Conservation (phyloP, 1,140 invertebrate species). For the Thalassaphorura encarpata region DNA sequence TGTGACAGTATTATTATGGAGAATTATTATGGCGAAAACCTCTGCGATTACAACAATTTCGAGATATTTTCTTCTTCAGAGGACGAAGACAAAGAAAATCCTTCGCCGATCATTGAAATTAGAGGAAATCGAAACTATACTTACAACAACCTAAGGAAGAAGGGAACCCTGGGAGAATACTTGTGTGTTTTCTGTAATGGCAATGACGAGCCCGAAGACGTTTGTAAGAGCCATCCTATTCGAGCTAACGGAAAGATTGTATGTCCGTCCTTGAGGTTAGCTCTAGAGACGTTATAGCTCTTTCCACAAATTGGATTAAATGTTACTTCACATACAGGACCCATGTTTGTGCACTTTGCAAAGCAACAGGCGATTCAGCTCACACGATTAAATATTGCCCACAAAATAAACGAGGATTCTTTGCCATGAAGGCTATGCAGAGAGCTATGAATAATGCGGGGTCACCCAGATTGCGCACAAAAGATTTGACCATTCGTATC, state of each 20-base stretch:
- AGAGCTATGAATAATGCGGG: too few relatives aligned
- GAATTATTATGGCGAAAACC: too few relatives aligned
- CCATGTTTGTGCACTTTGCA: conserved; percentile 19
- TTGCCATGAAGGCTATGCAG: conserved; percentile 15
- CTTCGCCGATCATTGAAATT: conserved; percentile 3
- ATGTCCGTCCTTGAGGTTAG: background rate
- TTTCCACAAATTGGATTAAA: background rate
- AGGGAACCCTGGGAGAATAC: background rate
- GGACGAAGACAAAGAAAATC: background rate
- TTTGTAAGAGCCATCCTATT: conserved; percentile 18
- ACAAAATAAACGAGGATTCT: conserved; percentile 21
- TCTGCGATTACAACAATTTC: too few relatives aligned
- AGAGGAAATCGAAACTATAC: background rate
- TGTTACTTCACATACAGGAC: background rate
- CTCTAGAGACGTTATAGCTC: background rate
- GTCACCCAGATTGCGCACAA: too few relatives aligned
- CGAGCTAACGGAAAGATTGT: conserved; percentile 14
- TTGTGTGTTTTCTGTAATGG: conserved; percentile 24
- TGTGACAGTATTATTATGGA: too few relatives aligned
- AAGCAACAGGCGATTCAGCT: conserved; percentile 21
- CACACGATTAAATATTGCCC: conserved; percentile 29
- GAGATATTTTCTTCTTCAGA: too few relatives aligned
- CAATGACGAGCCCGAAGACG: conserved; percentile 14
- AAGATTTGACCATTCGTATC: too few relatives aligned
- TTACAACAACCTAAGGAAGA: background rate